Conservation (phyloP, 1,140 invertebrate species). For the Bactericera cockerelli region DNA sequence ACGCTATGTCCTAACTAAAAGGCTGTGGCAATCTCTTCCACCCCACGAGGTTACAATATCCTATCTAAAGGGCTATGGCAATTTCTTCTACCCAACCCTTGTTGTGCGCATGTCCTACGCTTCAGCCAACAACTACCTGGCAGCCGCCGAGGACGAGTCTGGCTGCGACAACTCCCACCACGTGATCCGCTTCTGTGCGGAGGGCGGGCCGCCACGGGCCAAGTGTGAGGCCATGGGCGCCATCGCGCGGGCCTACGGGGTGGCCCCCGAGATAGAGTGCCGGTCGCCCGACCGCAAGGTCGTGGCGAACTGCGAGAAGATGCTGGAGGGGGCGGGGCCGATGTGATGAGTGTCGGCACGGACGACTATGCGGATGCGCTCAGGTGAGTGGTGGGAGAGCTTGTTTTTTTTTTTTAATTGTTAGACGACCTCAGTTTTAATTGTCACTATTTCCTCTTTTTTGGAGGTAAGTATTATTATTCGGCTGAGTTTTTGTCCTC, state of each 20-base stretch:
- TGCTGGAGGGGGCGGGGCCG: conserved; percentile 39
- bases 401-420: not conserved
- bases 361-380: conserved; percentile 40
- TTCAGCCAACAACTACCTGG: conserved; percentile 37
- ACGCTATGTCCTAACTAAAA: too few relatives aligned
- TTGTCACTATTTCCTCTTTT: too few relatives aligned
- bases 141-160: conserved; percentile 41
- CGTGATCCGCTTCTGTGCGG: conserved; percentile 24
- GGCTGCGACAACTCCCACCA: conserved; percentile 37
- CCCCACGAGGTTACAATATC: too few relatives aligned
- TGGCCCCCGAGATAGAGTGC: conserved; percentile 56
- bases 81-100: too few relatives aligned
- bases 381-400: conserved; percentile 27
- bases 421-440: too few relatives aligned
- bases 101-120: too few relatives aligned
- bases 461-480: too few relatives aligned
- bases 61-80: too few relatives aligned
- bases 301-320: conserved; percentile 42
- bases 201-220: conserved; percentile 40
- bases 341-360: conserved; percentile 43
- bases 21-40: too few relatives aligned
- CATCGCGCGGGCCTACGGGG: conserved; percentile 46
- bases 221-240: conserved; percentile 61
- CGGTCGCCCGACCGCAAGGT: conserved; percentile 28
- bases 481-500: too few relatives aligned